These are phyloP conservation scores for Tridacna crocea DNA, from an alignment of 2,888 invertebrate genomes.

Conservation along the genomic window DNA sequence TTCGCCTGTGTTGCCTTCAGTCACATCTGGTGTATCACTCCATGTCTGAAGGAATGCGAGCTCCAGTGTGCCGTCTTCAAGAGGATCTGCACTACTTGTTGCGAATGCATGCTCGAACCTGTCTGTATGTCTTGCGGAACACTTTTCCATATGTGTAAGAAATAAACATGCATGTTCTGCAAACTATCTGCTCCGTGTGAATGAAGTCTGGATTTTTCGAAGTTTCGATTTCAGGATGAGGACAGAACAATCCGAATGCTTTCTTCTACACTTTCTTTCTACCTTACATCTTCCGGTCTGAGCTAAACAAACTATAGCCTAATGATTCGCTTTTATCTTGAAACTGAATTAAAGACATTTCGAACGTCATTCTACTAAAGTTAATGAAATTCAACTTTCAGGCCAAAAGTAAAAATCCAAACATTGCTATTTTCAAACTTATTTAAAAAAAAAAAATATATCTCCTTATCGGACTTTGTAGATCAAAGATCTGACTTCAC, in stretches of 20 bases:
- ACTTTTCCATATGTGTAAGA: conserved; percentile 48
- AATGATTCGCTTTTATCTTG: too few relatives aligned
- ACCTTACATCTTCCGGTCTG: too few relatives aligned
- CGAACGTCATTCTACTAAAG: too few relatives aligned
- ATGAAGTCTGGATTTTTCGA: not conserved
- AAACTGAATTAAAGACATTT: too few relatives aligned
- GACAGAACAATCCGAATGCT: not conserved
- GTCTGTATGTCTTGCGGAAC: conserved; percentile 42
- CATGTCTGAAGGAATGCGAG: conserved; percentile 88
- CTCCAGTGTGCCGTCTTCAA: conserved; percentile 84
- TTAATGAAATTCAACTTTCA: too few relatives aligned
- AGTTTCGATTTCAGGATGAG: not conserved
- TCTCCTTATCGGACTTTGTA: too few relatives aligned
- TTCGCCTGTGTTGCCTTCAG: conserved; percentile 86
- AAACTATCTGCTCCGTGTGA: not conserved
- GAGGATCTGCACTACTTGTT: conserved; percentile 49
- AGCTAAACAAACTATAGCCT: too few relatives aligned
- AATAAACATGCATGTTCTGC: conserved; percentile 8
- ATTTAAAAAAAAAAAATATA: too few relatives aligned
- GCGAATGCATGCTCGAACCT: conserved; percentile 42
- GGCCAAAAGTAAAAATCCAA: too few relatives aligned
- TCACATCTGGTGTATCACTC: conserved; percentile 90
- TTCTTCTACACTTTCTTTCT: not conserved
- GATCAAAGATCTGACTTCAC: too few relatives aligned
- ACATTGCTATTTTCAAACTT: too few relatives aligned